Conservation (phyloP, 2,888 invertebrate genomes). For the Pristionchus arcanus region DNA sequence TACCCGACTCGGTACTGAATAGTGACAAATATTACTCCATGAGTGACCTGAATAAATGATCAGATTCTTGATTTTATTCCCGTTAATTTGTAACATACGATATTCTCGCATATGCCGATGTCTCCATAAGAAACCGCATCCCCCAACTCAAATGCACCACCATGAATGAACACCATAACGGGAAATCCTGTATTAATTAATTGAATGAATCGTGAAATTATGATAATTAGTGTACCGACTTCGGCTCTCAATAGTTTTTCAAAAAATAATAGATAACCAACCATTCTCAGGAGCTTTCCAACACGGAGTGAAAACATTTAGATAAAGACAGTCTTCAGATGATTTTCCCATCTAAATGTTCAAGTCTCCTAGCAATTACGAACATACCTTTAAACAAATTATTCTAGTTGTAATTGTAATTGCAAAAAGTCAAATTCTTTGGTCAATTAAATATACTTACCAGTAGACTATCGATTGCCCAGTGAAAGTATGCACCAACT, state of each 20-base stretch:
- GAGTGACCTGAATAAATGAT: not conserved
- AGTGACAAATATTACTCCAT: conserved; percentile 69
- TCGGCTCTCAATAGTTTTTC: not conserved
- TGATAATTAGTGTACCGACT: conserved; percentile 54
- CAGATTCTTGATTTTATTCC: too few relatives aligned
- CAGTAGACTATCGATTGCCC: conserved; percentile 4
- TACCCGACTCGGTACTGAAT: conserved; percentile 70
- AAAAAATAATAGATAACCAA: not conserved
- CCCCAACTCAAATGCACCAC: conserved; percentile 69
- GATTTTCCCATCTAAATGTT: not conserved
- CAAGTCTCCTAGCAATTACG: too few relatives aligned
- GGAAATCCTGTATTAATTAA: conserved; percentile 59
- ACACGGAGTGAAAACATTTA: conserved; percentile 73
- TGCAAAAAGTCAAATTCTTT: too few relatives aligned
- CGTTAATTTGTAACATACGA: not conserved
- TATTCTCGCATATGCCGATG: conserved; percentile 60
- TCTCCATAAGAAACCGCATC: conserved; percentile 69
- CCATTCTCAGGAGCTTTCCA: conserved; percentile 59
- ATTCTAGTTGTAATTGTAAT: too few relatives aligned
- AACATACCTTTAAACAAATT: too few relatives aligned
- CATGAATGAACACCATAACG: conserved; percentile 70
- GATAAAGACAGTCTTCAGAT: conserved; percentile 72
- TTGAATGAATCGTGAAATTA: conserved; percentile 46
- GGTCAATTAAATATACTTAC: not conserved
- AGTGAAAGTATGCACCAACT: not conserved